These are phyloP conservation scores for Drosophila quadrilineata DNA, from an alignment of 1,140 invertebrate species.

Conservation along the genomic window DNA sequence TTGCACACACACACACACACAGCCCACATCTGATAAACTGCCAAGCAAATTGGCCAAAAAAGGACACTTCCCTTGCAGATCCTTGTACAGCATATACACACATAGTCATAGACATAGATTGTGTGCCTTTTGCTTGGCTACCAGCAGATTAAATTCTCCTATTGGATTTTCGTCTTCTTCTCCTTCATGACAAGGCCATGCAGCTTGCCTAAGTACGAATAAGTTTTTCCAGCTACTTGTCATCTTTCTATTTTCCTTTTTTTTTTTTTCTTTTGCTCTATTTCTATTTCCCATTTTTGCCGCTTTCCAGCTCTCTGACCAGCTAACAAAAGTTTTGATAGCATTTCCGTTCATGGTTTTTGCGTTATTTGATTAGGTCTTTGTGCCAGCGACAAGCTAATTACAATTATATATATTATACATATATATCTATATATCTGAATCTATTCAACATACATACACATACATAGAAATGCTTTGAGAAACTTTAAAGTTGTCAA, in stretches of 20 bases:
- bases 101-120: not conserved
- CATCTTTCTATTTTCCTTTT: too few relatives aligned
- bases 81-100: too few relatives aligned
- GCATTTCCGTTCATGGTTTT: conserved; percentile 42
- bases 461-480: not conserved
- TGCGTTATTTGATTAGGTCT: conserved; percentile 39
- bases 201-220: not conserved
- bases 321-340: conserved; percentile 67
- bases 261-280: too few relatives aligned
- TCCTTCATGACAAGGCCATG: conserved; percentile 42
- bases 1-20: conserved; percentile 52
- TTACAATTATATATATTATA: conserved; percentile 40
- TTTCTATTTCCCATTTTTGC: too few relatives aligned
- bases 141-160: conserved; percentile 66
- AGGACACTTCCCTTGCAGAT: conserved; percentile 20
- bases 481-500: too few relatives aligned
- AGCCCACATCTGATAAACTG: conserved; percentile 47
- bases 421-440: not conserved
- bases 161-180: conserved; percentile 53
- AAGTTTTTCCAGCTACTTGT: conserved; percentile 25
- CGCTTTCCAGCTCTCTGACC: too few relatives aligned
- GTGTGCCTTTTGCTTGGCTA: conserved; percentile 14
- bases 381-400: conserved; percentile 45
- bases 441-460: too few relatives aligned
- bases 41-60: conserved; percentile 58